phyloP scores from a whole-genome alignment of 2,113 vertebrate genomes.

The Perognathus longimembris region DNA sequence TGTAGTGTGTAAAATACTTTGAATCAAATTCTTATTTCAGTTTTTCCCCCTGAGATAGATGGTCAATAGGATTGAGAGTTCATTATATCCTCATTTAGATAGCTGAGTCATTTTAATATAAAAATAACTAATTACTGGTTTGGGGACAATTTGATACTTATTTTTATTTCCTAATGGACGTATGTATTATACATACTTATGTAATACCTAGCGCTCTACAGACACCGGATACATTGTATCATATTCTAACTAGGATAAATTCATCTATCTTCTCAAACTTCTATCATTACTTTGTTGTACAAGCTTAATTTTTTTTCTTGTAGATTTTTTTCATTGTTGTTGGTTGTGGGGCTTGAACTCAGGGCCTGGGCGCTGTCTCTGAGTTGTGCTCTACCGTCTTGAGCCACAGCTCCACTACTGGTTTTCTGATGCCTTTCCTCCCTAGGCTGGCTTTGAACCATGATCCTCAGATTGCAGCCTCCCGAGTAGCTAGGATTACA shows the following conservation, averaged over 20 bases:
- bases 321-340: too few relatives aligned
- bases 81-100: conserved; percentile 29
- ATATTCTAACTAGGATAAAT: not conserved
- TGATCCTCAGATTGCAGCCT: too few relatives aligned
- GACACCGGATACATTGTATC: not conserved
- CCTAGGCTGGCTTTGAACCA: too few relatives aligned
- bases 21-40: conserved; percentile 45
- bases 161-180: not conserved
- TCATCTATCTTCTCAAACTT: not conserved
- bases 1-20: not conserved
- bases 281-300: not conserved
- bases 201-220: not conserved
- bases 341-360: too few relatives aligned
- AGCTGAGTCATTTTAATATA: not conserved
- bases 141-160: not conserved
- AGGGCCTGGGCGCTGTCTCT: too few relatives aligned
- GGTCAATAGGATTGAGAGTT: not conserved
- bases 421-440: too few relatives aligned
- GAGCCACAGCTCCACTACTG: too few relatives aligned
- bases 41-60: not conserved
- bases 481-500: too few relatives aligned
- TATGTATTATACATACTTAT: not conserved
- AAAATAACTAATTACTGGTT: conserved; percentile 3
- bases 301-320: not conserved
- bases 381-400: too few relatives aligned